Percentiles rank a stretch among this genome's conserved stretches.
Conservation (phyloP, 2,888 invertebrate genomes). For the Thereva unica region DNA sequence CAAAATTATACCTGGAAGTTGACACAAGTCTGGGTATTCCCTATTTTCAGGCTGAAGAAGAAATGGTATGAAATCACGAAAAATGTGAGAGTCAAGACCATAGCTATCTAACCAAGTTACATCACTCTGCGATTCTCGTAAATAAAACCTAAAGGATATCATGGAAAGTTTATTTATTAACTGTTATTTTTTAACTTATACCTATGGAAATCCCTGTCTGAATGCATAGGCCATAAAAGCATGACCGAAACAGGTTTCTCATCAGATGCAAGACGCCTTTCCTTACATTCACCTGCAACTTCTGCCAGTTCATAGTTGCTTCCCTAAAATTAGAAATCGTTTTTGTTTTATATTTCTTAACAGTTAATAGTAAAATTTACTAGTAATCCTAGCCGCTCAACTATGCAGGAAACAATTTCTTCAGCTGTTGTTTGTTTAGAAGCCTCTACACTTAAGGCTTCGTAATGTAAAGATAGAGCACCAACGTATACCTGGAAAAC, state of each 20-base stretch:
- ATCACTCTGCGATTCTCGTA: conserved; percentile 83
- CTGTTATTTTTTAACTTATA: conserved; percentile 13
- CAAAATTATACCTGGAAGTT: conserved; percentile 66
- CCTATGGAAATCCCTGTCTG: conserved; percentile 54
- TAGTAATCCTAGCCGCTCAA: conserved; percentile 69
- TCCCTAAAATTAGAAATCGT: conserved; percentile 51
- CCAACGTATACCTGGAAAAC: conserved; percentile 80
- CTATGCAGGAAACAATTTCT: conserved; percentile 88
- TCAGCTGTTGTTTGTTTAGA: conserved; percentile 90
- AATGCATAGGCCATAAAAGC: conserved; percentile 78
- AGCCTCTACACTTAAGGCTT: conserved; percentile 87
- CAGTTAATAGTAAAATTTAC: conserved; percentile 58
- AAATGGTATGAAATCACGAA: conserved; percentile 89
- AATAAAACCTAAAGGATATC: conserved; percentile 71
- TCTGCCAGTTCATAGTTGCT: conserved; percentile 83
- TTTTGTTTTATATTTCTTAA: conserved; percentile 54
- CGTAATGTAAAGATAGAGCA: conserved; percentile 83
- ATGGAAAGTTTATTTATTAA: neutral
- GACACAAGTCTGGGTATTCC: conserved; percentile 94
- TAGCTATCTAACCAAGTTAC: conserved; percentile 86
- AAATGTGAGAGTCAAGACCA: conserved; percentile 87
- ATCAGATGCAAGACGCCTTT: conserved; percentile 79
- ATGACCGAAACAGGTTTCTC: conserved; percentile 83
- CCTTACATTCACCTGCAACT: conserved; percentile 88
- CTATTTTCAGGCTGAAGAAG: conserved; percentile 89